These are phyloP conservation scores for Psophia crepitans DNA, from an alignment of 2,113 vertebrate genomes.

Conservation along the genomic window DNA sequence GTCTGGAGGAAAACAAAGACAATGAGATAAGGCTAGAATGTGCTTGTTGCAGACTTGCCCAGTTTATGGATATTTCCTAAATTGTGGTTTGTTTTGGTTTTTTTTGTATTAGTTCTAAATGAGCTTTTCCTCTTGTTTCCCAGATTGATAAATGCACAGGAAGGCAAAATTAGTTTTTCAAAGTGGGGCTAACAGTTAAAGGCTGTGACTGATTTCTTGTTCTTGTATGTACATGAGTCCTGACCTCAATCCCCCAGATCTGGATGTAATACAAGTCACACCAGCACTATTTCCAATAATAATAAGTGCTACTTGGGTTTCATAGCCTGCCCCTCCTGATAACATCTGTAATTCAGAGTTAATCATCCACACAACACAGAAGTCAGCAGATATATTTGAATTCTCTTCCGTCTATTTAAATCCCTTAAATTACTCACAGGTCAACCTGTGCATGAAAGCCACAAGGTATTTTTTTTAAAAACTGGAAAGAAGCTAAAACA, in stretches of 20 bases:
- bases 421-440: neutral
- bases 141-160: neutral
- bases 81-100: no score
- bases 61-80: neutral
- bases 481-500: neutral
- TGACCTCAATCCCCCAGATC: neutral
- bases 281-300: neutral
- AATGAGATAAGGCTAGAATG: slow-evolving; percentile 34
- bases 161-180: neutral
- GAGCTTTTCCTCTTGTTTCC: neutral
- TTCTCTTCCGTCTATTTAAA: slow-evolving; percentile 8
- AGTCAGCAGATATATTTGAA: slow-evolving; percentile 4
- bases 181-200: neutral
- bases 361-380: slow-evolving; percentile 9
- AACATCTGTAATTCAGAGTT: slow-evolving; percentile 19
- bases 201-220: neutral
- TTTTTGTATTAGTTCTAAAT: neutral
- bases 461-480: neutral
- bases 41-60: slow-evolving; percentile 12
- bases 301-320: slow-evolving; percentile 7
- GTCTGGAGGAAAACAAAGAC: slow-evolving; percentile 11
- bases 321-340: neutral
- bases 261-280: neutral
- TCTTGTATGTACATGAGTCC: neutral
- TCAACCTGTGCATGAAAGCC: neutral